phyloP scores from a whole-genome alignment of 2,113 vertebrate genomes.

The Heptranchias perlo region DNA sequence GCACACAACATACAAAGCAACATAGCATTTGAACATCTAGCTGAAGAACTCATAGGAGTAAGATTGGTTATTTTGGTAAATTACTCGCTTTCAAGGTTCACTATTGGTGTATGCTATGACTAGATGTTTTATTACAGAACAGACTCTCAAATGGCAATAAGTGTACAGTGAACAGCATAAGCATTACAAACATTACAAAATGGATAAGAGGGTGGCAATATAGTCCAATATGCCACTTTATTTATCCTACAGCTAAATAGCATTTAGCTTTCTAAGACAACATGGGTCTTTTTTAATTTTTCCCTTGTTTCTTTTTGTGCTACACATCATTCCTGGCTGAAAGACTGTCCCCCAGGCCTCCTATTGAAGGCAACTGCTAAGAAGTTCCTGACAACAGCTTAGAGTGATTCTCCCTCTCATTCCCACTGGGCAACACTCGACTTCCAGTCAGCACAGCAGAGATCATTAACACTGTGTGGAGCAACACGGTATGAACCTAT shows the following conservation, averaged over 20 bases:
- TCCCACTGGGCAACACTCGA: not conserved
- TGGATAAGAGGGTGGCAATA: no score
- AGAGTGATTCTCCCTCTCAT: not conserved
- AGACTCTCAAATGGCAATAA: not conserved
- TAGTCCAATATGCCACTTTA: not conserved
- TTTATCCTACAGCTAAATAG: not conserved
- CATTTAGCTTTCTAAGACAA: constrained; percentile 6
- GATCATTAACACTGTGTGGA: not conserved
- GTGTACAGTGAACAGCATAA: not conserved
- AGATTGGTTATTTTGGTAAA: not conserved
- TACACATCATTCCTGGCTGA: not conserved
- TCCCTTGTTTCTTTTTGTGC: not conserved
- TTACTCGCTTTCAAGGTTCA: not conserved
- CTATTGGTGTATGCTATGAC: not conserved
- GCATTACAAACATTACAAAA: not conserved
- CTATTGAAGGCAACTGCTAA: not conserved
- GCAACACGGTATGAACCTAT: not conserved
- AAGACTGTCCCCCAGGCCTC: no score
- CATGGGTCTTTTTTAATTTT: not conserved
- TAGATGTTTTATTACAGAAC: not conserved
- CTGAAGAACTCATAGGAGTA: not conserved
- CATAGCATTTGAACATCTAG: not conserved
- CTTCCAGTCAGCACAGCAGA: not conserved
- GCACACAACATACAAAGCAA: not conserved
- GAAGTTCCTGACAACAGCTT: not conserved